These are phyloP conservation scores for Aradophagus sp. DNA, from an alignment of 1,140 invertebrate genomes.

Conservation along the genomic window DNA sequence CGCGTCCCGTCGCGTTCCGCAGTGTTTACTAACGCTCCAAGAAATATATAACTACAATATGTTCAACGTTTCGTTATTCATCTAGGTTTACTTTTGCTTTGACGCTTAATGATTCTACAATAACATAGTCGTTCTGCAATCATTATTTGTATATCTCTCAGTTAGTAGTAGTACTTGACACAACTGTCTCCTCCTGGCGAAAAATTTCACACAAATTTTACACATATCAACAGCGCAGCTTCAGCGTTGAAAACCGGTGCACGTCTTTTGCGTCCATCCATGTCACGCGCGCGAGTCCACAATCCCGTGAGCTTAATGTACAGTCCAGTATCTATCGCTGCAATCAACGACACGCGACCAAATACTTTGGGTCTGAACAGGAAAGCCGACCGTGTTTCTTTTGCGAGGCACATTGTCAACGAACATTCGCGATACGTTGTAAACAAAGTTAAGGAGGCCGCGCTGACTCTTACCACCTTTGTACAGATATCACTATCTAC, in stretches of 20 bases:
- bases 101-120: conserved; percentile 44
- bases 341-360: too few relatives aligned
- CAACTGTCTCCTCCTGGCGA: conserved; percentile 9
- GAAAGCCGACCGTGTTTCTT: conserved; percentile 28
- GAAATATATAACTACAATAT: conserved; percentile 55
- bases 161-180: conserved; percentile 36
- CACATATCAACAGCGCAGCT: conserved; percentile 1
- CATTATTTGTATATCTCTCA: conserved; percentile 16
- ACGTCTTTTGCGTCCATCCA: not conserved
- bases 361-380: conserved; percentile 7
- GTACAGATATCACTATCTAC: conserved; percentile 8
- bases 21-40: conserved; percentile 11
- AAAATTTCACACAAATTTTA: not conserved
- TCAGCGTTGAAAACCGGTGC: not conserved
- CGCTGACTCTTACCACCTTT: conserved; percentile 23
- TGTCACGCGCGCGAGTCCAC: not conserved
- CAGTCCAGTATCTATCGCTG: conserved; percentile 6
- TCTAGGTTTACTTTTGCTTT: conserved; percentile 47
- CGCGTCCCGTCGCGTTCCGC: conserved; percentile 9
- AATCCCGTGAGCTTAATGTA: conserved; percentile 15
- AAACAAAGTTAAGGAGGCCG: conserved; percentile 4
- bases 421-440: conserved; percentile 7
- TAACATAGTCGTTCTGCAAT: conserved; percentile 23
- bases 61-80: conserved; percentile 51
- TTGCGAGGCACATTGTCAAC: conserved; percentile 45